A percentile compares a stretch with the other conserved stretches of the same genome.
These are phyloP conservation scores for Jordanella pulchra DNA, from an alignment of 2,797 vertebrate species.

Conservation along the genomic window DNA sequence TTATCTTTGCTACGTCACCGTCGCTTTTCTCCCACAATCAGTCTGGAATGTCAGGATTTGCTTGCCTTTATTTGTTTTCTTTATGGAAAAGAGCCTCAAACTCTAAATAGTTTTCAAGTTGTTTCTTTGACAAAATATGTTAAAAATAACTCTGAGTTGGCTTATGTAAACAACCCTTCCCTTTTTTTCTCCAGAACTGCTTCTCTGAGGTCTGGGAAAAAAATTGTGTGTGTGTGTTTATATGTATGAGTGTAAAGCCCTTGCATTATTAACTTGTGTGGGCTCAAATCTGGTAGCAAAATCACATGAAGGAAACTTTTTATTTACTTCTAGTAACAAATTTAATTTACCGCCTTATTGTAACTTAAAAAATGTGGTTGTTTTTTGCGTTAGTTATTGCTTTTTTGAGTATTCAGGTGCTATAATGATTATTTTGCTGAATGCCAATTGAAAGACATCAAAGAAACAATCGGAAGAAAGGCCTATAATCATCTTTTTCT, in stretches of 20 bases:
- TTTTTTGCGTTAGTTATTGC: not conserved
- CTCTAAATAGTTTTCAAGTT: conserved; percentile 52
- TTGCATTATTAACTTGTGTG: not conserved
- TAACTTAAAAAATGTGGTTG: not conserved
- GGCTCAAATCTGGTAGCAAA: not conserved
- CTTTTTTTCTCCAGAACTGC: conserved; percentile 49
- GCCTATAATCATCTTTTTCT: conserved; percentile 9
- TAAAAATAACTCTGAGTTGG: conserved; percentile 76
- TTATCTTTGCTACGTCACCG: conserved; percentile 19
- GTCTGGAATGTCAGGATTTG: conserved; percentile 32
- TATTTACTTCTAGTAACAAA: not conserved
- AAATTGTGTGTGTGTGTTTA: conserved; percentile 19
- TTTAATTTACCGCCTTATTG: not conserved
- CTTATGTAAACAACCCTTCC: conserved; percentile 73
- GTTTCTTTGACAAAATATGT: conserved; percentile 60
- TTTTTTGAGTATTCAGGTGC: not conserved
- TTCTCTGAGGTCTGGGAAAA: conserved; percentile 70
- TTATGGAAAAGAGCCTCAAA: conserved; percentile 45
- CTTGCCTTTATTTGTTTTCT: conserved; percentile 62
- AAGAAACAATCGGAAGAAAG: not conserved
- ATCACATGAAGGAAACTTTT: not conserved
- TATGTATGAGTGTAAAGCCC: conserved; percentile 15
- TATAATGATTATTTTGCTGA: conserved; percentile 3
- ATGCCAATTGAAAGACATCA: conserved; percentile 16
- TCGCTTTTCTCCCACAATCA: conserved; percentile 45